Conservation (phyloP, 2,797 vertebrate genomes). For the Hyperoplus lanceolatus region DNA sequence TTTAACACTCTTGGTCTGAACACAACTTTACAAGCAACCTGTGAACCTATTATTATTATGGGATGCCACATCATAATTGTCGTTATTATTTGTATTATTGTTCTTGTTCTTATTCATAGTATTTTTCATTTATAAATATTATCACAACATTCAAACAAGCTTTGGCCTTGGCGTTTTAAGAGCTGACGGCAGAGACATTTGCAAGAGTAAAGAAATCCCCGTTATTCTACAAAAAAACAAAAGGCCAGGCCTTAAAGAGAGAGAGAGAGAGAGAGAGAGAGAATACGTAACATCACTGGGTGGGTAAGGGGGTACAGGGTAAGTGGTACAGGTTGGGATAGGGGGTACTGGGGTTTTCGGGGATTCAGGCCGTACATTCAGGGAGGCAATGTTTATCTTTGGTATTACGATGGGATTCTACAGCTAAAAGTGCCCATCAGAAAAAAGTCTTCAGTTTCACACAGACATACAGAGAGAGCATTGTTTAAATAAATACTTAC, state of each 20-base stretch:
- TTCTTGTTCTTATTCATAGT: slow-evolving; percentile 61
- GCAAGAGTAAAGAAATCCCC: slow-evolving; percentile 81
- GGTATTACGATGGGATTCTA: slow-evolving; percentile 89
- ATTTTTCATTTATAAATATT: slow-evolving; percentile 74
- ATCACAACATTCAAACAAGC: slow-evolving; percentile 85
- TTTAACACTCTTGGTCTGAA: slow-evolving; percentile 66
- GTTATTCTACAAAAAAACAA: slow-evolving; percentile 67
- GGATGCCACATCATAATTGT: slow-evolving; percentile 71
- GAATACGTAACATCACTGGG: slow-evolving; percentile 77
- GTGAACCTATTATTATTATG: slow-evolving; percentile 59
- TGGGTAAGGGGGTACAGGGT: slow-evolving; percentile 35
- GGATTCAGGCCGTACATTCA: slow-evolving; percentile 87
- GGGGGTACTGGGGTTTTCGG: slow-evolving; percentile 55
- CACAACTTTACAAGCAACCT: slow-evolving; percentile 78
- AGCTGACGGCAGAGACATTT: slow-evolving; percentile 82
- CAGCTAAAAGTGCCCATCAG: slow-evolving; percentile 87
- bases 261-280: slow-evolving; percentile 58
- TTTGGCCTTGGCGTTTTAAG: slow-evolving; percentile 79
- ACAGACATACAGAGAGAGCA: slow-evolving; percentile 86
- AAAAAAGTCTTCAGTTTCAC: slow-evolving; percentile 85
- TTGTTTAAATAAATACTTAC: slow-evolving; percentile 88
- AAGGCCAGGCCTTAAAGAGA: slow-evolving; percentile 78
- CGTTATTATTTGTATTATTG: slow-evolving; percentile 50
- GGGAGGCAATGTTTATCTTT: slow-evolving; percentile 90
- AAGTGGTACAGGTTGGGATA: slow-evolving; percentile 23